Base-by-base conservation (phyloP, 1,140 invertebrate genomes). In the Drosophila burlai region DNA sequence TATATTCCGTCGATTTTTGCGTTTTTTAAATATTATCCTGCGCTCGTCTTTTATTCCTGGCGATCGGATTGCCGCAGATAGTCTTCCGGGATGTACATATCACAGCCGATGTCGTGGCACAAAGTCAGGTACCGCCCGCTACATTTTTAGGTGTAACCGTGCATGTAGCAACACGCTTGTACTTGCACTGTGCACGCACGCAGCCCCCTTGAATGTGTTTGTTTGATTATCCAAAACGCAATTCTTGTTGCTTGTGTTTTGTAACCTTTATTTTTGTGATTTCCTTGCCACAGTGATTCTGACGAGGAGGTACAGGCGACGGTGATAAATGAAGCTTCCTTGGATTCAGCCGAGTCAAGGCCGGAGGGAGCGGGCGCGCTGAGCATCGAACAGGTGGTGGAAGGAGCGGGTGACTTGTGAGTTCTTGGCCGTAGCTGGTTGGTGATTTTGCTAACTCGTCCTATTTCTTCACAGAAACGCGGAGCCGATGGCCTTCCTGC, bases 401-500 rank as follows among this genome's bases (percentile, higher is more conserved):
- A 54, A 1, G 83, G 76, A 31, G 18, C 68, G 8, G 55, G 36
- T 21, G 71, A 74, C 31, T 18, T 52, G 75, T 77, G 34, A 68
- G 75, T 78, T 43, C 9, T 18, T 18, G 6, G 16, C 36, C 29
- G 60, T 40, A 83, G 40, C 34, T 83, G 72, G 38, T 42, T 31
- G n/a, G 1, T 31, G 31, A 13, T 5, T 9, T 34, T 45, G 15
- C 40, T 38, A 24, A 65, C 31, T 42, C n/a, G 3, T 38, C 42
- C 4, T 24, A 42, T 36, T 42, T 5, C 2, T 43, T 21, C 1
- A 13, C 45, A 92, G 91, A 34, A 58, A 60, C 26, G 76, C 76
- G 26, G 91, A 92, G 26, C 77, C 83, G 2, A 63, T 87, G 78
- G 73, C 91, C 38, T 92, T 72, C 65, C 76, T 92, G 10, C 86